Conservation (phyloP, 2,113 vertebrate genomes). For the Corythornis vintsioides region DNA sequence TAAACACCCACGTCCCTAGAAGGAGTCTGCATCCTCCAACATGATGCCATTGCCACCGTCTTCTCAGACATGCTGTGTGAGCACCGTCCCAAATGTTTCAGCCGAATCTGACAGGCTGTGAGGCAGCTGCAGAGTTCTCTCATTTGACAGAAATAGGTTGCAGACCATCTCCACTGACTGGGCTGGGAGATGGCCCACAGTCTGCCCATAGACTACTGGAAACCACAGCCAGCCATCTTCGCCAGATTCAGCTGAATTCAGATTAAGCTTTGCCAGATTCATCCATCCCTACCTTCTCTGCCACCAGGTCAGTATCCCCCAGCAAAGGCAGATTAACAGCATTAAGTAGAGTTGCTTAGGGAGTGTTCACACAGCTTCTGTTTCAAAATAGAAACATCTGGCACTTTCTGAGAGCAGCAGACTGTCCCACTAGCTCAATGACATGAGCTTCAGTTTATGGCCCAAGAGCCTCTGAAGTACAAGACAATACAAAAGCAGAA, state of each 20-base stretch:
- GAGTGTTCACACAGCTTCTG: neutral
- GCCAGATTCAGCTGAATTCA: neutral
- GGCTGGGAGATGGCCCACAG: neutral
- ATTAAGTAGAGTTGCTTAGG: neutral
- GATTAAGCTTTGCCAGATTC: too few species aligned
- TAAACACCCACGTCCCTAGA: neutral
- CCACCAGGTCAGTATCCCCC: neutral
- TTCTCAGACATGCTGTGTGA: neutral
- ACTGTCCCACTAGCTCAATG: neutral
- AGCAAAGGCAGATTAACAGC: neutral
- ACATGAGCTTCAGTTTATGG: neutral
- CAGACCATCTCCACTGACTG: neutral
- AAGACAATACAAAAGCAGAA: neutral
- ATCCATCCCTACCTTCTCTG: neutral
- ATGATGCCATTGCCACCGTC: neutral
- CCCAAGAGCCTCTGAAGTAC: neutral
- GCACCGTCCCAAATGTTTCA: neutral
- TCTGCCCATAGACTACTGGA: neutral
- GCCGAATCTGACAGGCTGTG: neutral
- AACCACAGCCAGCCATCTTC: neutral
- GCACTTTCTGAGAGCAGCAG: neutral
- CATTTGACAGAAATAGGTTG: neutral
- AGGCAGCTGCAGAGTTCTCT: neutral
- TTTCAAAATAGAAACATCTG: neutral
- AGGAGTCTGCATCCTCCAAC: neutral